A percentile compares a stretch with the other conserved stretches of the same genome.
These are phyloP conservation scores for Notocelia uddmanniana DNA, from an alignment of 2,888 invertebrate species.

Conservation along the genomic window DNA sequence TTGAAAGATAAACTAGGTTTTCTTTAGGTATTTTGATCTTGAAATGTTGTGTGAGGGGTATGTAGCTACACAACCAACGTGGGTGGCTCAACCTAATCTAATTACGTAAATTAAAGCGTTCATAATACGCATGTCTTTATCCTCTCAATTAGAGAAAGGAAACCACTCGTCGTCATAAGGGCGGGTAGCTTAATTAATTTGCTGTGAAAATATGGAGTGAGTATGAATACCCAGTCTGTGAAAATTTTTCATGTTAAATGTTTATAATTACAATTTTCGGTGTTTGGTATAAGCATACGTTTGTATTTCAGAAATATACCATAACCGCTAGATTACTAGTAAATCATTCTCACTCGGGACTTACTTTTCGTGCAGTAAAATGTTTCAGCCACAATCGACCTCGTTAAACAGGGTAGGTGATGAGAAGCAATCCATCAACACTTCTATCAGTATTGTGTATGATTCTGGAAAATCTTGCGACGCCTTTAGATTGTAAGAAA, in stretches of 20 bases:
- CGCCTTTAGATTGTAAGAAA: not conserved
- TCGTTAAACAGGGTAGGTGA: not conserved
- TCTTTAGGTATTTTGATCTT: slow-evolving; percentile 2
- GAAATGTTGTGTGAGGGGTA: slow-evolving; percentile 11
- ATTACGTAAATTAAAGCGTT: slow-evolving; percentile 34
- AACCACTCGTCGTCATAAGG: slow-evolving; percentile 24
- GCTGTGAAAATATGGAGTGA: slow-evolving; percentile 24
- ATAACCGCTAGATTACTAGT: not conserved
- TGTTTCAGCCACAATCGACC: not conserved
- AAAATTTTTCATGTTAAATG: not conserved
- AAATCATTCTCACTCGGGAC: not conserved
- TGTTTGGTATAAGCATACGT: not conserved
- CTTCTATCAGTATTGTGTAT: not conserved
- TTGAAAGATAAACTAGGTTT: not conserved
- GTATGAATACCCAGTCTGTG: slow-evolving; percentile 5
- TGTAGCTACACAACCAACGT: not conserved
- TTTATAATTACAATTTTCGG: not conserved
- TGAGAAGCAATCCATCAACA: not conserved
- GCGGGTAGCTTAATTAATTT: slow-evolving; percentile 39
- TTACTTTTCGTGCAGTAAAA: not conserved
- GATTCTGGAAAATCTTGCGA: not conserved
- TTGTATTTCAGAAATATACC: not conserved
- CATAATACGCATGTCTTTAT: slow-evolving; percentile 39
- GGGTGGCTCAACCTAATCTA: slow-evolving; percentile 22
- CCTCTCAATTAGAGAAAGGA: slow-evolving; percentile 35